Evolutionary conservation across 2,888 invertebrate species (phyloP), one percentile per base, ranked within the genome.

Genomic region (Dryocosmus kuriphilus): DNA sequence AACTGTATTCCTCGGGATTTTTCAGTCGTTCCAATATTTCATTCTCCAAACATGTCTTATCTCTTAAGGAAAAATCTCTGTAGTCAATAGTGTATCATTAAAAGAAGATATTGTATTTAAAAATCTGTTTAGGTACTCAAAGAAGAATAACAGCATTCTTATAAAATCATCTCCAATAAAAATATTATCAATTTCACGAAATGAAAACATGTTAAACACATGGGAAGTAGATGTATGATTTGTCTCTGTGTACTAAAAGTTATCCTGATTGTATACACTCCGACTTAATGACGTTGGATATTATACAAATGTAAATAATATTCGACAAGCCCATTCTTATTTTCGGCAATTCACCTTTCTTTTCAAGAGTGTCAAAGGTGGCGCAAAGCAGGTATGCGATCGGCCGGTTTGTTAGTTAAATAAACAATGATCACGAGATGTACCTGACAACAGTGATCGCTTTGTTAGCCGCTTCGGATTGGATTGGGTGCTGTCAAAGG

Each of bases 341-440:
- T 71, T 71, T 71, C 51, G 51, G 46, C 71, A 46, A 71, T 51
- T 71, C 71, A 71, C 27, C 71, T 71, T 71, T 71, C 71, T 71
- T 51, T 30, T 65, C 24, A 30, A 51, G 71, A 71, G 67, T 67
- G 71, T 71, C 71, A 71, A 51, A 71, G 71, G n/a, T 67, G 41
- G 30, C 16, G 22, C 30, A 71, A 30, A 51, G 71, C 51, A 71
- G 30, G 71, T 71, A 71, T 71, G 24, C 27, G 51, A 51, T 79
- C 76, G 77, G 75, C 77, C 74, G 78, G 80, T 87, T 88, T 88
- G 88, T 88, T 88, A 88, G 88, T 88, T 88, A 88, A 88, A 88
- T 88, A 88, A 88, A 88, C 87, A 87, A 77, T 80, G 82, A 75
- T 82, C 75, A 62, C 79, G 78, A 79, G 80, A 82, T 80, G 78